phyloP scores from a whole-genome alignment of 2,888 invertebrate species.

The Acanthosoma haemorrhoidale region DNA sequence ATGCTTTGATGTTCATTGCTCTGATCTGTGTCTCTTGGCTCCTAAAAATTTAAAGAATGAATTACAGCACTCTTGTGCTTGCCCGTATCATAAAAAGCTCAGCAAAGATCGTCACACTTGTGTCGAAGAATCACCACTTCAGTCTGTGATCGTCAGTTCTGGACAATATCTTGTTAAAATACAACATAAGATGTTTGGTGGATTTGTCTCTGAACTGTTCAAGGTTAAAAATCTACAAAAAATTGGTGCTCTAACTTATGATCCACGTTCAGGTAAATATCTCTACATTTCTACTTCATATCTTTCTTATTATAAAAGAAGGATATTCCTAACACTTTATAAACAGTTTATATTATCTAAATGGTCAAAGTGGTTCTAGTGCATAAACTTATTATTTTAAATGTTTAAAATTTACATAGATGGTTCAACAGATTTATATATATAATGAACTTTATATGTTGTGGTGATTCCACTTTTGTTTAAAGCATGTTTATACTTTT shows the following conservation, averaged over 20 bases:
- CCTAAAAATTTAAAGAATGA: slow-evolving; percentile 44
- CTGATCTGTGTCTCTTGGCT: slow-evolving; percentile 70
- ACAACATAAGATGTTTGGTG: slow-evolving; percentile 45
- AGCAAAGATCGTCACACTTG: slow-evolving; percentile 55
- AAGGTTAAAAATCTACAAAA: slow-evolving; percentile 24
- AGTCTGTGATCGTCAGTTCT: slow-evolving; percentile 56
- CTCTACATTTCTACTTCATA: background rate
- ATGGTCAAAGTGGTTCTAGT: too few species aligned
- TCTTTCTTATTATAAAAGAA: background rate
- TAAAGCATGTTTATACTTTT: too few species aligned
- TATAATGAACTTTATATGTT: too few species aligned
- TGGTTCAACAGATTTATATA: too few species aligned
- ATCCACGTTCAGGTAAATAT: slow-evolving; percentile 52
- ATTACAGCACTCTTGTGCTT: slow-evolving; percentile 59
- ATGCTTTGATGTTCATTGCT: slow-evolving; percentile 60
- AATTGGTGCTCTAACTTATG: slow-evolving; percentile 43
- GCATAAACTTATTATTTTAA: too few species aligned
- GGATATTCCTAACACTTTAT: too few species aligned
- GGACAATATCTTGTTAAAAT: slow-evolving; percentile 56
- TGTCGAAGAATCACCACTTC: slow-evolving; percentile 48
- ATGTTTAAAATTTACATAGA: too few species aligned
- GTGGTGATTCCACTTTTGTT: too few species aligned
- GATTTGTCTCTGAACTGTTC: slow-evolving; percentile 24
- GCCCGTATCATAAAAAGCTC: slow-evolving; percentile 66
- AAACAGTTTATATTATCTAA: too few species aligned